Evolutionary conservation across 2,797 vertebrate species (phyloP), one percentile per base, ranked within the genome.

Genomic region (Falco novaeseelandiae): DNA sequence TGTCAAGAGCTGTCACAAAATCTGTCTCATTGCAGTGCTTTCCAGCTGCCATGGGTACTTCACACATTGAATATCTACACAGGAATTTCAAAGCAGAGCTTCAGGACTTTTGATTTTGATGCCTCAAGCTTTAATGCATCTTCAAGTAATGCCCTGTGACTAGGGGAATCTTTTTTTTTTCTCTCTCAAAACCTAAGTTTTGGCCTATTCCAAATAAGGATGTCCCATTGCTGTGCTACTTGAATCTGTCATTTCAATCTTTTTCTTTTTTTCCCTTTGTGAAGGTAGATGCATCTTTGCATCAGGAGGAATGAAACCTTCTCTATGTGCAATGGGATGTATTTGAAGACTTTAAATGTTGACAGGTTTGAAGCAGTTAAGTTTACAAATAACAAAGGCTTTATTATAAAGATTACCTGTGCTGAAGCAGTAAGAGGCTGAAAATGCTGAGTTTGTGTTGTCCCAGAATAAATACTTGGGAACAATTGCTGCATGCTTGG

Each of bases 251-350:
- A 40, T 18, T 76, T 70, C 27, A 19, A 0, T 34, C 14, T 46
- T 46, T n/a, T 17, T 52, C 22, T 3, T 10, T 36, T 72, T 26
- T 63, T 21, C 12, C 17, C 11, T 6, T 49, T 52, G 7, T 25
- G 18, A 26, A 67, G 8, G 21, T 20, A 52, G 40, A 19, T 12
- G 16, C 32, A 32, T 83, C 8, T 44, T 65, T 67, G 27, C 13
- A 18, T 19, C 8, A 42, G 29, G 4, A 80, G 7, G 22, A 63
- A 32, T 5, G 13, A 74, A 55, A 36, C 2, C 15, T 42, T 62
- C 10, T 23, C 20, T 13, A 0, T 17, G 8, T 78, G 34, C 3
- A 3, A 8, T 67, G 30, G 9, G 17, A 36, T 21, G 6, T 30
- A n/a, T 59, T 55, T 26, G 27, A 85, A 49, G 25, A 19, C 19